These are phyloP conservation scores for Aegotheles bennettii DNA, from an alignment of 2,113 vertebrate species.

Conservation along the genomic window DNA sequence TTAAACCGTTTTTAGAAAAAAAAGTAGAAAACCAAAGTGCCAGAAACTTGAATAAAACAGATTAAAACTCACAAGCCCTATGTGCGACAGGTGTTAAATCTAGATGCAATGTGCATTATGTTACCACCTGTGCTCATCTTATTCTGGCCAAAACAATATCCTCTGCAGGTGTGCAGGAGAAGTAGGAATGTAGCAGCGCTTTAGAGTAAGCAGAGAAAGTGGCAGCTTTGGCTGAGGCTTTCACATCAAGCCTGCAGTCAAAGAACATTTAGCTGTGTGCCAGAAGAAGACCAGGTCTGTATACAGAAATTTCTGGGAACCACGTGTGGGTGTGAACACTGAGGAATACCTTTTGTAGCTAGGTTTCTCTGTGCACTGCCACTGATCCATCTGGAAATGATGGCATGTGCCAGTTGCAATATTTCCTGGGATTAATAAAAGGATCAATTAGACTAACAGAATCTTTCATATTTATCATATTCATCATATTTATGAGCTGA, in stretches of 20 bases:
- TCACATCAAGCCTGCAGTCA: background rate
- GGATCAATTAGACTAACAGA: background rate
- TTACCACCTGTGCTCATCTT: constrained; percentile 25
- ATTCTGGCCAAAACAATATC: constrained; percentile 39
- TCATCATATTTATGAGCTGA: background rate
- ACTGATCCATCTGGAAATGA: background rate
- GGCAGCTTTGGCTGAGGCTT: background rate
- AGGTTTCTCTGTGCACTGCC: background rate
- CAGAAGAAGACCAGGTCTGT: background rate
- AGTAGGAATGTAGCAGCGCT: background rate
- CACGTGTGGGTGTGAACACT: background rate
- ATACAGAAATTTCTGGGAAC: background rate
- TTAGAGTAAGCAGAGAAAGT: background rate
- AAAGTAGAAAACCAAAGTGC: background rate
- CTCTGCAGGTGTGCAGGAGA: constrained; percentile 22
- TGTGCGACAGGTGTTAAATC: background rate
- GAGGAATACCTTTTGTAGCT: background rate
- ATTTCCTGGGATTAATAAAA: constrained; percentile 16
- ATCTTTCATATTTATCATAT: background rate
- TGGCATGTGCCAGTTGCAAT: background rate
- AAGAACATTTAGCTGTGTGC: background rate
- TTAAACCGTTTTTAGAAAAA: background rate
- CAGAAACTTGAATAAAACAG: background rate
- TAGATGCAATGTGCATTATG: background rate
- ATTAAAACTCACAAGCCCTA: background rate